A percentile compares a stretch with the other conserved stretches of the same genome.
Conservation (phyloP, 2,113 vertebrate species). For the Candoia aspera region DNA sequence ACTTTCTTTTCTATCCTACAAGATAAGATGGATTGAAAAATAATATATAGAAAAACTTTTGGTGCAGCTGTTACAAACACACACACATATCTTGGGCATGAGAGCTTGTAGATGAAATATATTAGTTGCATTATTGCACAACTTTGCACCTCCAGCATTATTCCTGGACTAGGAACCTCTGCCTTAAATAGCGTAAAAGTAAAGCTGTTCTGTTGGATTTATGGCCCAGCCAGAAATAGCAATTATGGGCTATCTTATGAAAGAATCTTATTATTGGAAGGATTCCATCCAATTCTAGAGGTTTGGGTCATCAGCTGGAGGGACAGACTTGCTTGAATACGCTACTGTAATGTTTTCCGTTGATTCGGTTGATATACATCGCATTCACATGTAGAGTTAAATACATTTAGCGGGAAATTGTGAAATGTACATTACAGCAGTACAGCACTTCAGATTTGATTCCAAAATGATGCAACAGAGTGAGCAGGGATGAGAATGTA, state of each 20-base stretch:
- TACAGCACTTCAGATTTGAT: background rate
- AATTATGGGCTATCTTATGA: conserved; percentile 11
- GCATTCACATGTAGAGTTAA: background rate
- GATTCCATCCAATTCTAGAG: conserved; percentile 14
- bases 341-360: background rate
- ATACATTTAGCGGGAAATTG: background rate
- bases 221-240: conserved; percentile 25
- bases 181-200: background rate
- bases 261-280: conserved; percentile 21
- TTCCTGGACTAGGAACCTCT: background rate
- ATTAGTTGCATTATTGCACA: conserved; percentile 2
- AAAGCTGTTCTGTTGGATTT: conserved; percentile 26
- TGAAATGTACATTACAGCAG: background rate
- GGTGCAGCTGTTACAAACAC: background rate
- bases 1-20: background rate
- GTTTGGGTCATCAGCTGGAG: background rate
- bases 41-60: background rate
- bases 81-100: fast-evolving
- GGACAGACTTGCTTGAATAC: background rate
- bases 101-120: background rate
- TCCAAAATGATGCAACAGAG: background rate
- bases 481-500: background rate
- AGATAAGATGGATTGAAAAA: too few relatives aligned
- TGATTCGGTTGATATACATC: background rate
- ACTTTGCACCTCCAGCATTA: conserved; percentile 1